Evolutionary conservation across 2,797 vertebrate genomes (phyloP), one percentile per base, ranked within the genome.

Genomic region (Rhinophrynus dorsalis): DNA sequence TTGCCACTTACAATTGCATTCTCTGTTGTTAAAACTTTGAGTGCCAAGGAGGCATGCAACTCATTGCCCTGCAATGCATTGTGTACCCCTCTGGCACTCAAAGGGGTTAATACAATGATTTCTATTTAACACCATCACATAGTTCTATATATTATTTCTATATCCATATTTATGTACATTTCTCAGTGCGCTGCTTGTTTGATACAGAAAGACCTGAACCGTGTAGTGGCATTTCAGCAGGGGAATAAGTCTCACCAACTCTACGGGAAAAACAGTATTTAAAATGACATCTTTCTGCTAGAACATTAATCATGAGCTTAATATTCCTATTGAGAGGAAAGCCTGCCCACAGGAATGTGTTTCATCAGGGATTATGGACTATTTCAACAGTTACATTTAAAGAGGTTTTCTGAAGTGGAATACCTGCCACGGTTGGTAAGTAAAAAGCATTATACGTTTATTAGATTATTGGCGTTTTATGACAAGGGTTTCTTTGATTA

Each of bases 251-350:
- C 61, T 72, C 69, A 72, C 65, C 61, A 72, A 52, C 54, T 44
- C 47, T 59, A 72, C 61, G 59, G 54, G 68, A 65, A 72, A 72
- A 72, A 65, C 69, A 65, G 54, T 65, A 72, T 72, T 72, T 72
- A 72, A 72, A 72, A 72, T 72, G 69, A 65, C 61, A 72, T 42
- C 61, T 65, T 45, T 72, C 52, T 59, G 18, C 69, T 50, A 50
- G 61, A 72, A 65, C 61, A 72, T 72, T 72, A 72, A 72, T 72
- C 69, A 72, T 47, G 27, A 33, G 61, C 54, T 72, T 72, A 72
- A 72, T 72, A 72, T 65, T 58, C 61, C 60, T 72, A 64, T 64
- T 72, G 60, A 72, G 68, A 64, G 32, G 17, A 64, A 32, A 58
- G 42, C 65, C 68, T 72, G 68, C 68, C 68, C 68, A 72, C 68